Conservation (phyloP, 2,113 vertebrate genomes). For the Chlamydotis undulata region DNA sequence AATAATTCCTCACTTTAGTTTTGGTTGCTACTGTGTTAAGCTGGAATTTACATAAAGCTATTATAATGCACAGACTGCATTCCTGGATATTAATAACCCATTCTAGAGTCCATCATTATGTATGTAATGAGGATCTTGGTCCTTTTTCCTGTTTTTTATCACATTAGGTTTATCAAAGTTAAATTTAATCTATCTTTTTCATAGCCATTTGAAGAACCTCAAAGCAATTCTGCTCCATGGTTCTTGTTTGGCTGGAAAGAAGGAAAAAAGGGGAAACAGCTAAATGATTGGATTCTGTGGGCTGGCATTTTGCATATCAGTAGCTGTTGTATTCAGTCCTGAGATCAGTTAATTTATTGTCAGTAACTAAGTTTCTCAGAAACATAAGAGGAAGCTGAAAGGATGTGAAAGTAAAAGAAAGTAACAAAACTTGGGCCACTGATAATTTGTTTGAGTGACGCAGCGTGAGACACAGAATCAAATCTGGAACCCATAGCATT, state of each 20-base stretch:
- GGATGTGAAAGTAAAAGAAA: neutral
- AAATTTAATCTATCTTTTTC: neutral
- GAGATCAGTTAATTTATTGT: neutral
- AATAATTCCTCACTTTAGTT: conserved; percentile 10
- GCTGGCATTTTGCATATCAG: neutral
- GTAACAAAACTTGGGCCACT: neutral
- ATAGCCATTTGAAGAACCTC: neutral
- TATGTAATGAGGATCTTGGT: neutral
- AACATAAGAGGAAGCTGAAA: neutral
- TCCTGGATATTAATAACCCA: neutral
- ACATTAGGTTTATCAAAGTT: neutral
- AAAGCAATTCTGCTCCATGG: neutral
- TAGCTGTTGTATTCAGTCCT: neutral
- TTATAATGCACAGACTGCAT: conserved; percentile 2
- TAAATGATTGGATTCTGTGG: neutral
- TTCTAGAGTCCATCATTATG: neutral
- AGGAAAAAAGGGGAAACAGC: neutral
- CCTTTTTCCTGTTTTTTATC: neutral
- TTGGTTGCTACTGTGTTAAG: neutral
- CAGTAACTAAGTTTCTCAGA: neutral
- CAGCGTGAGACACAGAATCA: neutral
- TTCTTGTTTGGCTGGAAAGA: neutral
- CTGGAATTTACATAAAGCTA: neutral
- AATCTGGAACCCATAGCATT: neutral
- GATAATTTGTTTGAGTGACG: neutral